A percentile compares a stretch with the other conserved stretches of the same genome.
Evolutionary conservation across 2,797 vertebrate genomes (phyloP).

Genomic region (Erethizon dorsatum): DNA sequence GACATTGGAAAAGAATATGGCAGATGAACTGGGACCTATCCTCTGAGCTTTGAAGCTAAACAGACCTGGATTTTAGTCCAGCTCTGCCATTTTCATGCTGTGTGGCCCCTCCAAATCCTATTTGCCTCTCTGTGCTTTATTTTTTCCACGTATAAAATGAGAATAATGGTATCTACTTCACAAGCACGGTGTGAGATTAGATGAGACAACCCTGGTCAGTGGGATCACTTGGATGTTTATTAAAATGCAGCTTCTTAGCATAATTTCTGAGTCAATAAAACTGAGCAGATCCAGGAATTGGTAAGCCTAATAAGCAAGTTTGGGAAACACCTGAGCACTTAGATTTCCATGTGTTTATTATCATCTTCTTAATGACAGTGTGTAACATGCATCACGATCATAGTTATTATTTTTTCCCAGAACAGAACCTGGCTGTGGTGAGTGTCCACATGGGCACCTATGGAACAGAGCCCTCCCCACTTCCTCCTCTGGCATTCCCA

Average conservation of each 20-base stretch:
- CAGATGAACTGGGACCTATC: not conserved
- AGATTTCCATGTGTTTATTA: not conserved
- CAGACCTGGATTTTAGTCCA: not conserved
- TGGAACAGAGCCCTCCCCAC: not conserved
- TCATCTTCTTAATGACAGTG: not conserved
- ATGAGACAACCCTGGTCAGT: not conserved
- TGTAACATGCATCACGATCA: not conserved
- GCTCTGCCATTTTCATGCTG: not conserved
- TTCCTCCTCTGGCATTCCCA: not conserved
- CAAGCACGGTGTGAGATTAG: not conserved
- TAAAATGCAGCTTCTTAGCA: constrained; percentile 32
- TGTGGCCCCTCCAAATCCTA: not conserved
- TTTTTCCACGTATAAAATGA: not conserved
- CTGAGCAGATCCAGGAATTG: not conserved
- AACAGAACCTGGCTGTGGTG: not conserved
- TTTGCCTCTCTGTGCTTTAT: not conserved
- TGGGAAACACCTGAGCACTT: not conserved
- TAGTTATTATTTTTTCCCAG: not conserved
- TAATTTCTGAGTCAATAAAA: not conserved
- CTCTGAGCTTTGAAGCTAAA: not conserved
- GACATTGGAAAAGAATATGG: not conserved
- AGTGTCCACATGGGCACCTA: not conserved
- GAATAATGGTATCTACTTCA: not conserved
- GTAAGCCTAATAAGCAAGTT: not conserved
- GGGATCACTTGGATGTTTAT: not conserved